A percentile compares a stretch with the other conserved stretches of the same genome.
Conservation (phyloP, 2,113 vertebrate genomes). For the Microtus richardsoni region DNA sequence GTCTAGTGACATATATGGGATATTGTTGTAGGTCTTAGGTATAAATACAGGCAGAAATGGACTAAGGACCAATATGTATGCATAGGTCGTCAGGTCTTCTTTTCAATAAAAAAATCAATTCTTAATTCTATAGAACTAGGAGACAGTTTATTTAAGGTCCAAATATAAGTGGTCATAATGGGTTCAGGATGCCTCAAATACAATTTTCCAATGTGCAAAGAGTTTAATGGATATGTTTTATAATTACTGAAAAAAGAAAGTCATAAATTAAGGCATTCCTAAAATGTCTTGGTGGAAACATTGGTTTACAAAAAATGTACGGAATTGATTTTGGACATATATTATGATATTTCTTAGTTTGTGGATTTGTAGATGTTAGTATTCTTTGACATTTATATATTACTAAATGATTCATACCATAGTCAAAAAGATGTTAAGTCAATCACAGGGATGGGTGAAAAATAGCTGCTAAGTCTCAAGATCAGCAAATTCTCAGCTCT, state of each 20-base stretch:
- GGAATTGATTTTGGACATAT: background rate
- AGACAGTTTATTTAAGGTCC: background rate
- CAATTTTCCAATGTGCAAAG: background rate
- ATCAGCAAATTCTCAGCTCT: background rate
- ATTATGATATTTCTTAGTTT: background rate
- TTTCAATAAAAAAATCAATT: background rate
- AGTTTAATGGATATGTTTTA: background rate
- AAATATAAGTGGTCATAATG: background rate
- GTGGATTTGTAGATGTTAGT: background rate
- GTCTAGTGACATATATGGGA: background rate
- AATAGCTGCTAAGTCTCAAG: background rate
- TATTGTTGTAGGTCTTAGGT: background rate
- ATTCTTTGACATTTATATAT: background rate
- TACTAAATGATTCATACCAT: background rate
- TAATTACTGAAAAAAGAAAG: background rate
- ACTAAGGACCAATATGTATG: fast-evolving
- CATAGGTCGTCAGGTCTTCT: fast-evolving
- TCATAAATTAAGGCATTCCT: background rate
- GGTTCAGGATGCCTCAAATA: background rate
- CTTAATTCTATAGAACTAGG: background rate
- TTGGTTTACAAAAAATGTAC: background rate
- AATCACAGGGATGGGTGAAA: background rate
- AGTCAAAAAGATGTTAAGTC: background rate
- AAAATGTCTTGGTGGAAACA: background rate
- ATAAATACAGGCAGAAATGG: background rate